Evolutionary conservation across 2,797 vertebrate species (phyloP).

Genomic region (Falco biarmicus): DNA sequence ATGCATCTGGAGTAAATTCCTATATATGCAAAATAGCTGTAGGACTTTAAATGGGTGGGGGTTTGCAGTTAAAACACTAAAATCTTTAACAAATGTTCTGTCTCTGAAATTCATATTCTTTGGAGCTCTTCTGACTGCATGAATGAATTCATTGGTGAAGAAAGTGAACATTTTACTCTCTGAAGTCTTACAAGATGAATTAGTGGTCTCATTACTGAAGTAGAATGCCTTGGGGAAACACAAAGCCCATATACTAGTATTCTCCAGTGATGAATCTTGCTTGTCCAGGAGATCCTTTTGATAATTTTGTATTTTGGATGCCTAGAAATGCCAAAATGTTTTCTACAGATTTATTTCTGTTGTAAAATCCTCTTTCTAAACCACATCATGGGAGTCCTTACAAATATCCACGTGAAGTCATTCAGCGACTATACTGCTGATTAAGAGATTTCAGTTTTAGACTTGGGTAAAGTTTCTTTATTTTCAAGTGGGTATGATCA

Average conservation of each 20-base stretch:
- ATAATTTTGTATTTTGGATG: background rate
- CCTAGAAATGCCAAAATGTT: background rate
- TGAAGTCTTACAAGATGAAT: background rate
- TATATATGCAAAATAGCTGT: background rate
- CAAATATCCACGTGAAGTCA: background rate
- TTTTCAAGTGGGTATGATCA: background rate
- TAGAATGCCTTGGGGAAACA: background rate
- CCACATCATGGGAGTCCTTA: background rate
- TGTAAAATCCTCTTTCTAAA: background rate
- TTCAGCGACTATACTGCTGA: background rate
- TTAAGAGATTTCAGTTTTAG: background rate
- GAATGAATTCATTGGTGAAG: background rate
- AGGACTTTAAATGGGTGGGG: background rate
- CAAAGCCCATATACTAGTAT: background rate
- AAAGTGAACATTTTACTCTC: background rate
- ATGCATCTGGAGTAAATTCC: background rate
- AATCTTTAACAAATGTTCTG: background rate
- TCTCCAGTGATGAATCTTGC: background rate
- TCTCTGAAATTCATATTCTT: background rate
- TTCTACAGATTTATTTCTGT: background rate
- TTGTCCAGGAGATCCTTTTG: background rate
- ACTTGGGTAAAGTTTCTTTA: background rate
- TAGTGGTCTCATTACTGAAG: background rate
- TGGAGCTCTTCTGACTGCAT: background rate
- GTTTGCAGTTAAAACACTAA: background rate